Percentiles rank a stretch among this genome's conserved stretches.
phyloP scores from a whole-genome alignment of 1,140 invertebrate genomes.

The Capitella teleta region DNA sequence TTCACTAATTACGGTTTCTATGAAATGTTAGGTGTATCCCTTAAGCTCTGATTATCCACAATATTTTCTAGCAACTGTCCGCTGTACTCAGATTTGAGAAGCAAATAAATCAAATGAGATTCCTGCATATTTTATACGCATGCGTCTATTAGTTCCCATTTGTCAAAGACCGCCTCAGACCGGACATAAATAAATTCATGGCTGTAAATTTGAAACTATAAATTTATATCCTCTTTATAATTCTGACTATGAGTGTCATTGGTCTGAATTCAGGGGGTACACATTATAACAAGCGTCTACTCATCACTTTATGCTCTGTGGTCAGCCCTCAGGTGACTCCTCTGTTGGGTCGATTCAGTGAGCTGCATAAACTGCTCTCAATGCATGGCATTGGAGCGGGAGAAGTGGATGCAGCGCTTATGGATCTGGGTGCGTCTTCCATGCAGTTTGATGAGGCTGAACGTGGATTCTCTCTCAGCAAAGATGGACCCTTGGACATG shows the following conservation, averaged over 20 bases:
- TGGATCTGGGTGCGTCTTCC: constrained; percentile 90
- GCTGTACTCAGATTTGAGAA: background rate
- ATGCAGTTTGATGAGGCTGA: constrained; percentile 78
- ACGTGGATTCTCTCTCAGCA: constrained; percentile 74
- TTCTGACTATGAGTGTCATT: background rate
- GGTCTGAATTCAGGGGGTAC: background rate
- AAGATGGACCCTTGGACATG: constrained; percentile 60
- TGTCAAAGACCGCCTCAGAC: background rate
- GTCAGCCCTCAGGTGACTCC: constrained; percentile 52
- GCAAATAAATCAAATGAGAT: background rate
- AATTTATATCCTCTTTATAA: background rate
- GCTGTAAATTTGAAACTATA: background rate
- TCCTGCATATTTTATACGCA: background rate
- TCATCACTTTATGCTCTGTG: constrained; percentile 37
- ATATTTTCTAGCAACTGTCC: background rate
- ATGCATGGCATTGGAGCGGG: constrained; percentile 48
- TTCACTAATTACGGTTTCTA: background rate
- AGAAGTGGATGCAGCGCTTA: constrained; percentile 73
- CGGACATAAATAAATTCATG: background rate
- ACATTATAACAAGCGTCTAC: background rate
- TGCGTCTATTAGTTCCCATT: background rate
- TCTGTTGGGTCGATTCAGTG: constrained; percentile 74
- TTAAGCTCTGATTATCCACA: background rate
- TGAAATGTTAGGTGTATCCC: background rate
- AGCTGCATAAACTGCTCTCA: constrained; percentile 59